Percentiles rank a stretch among this genome's conserved stretches.
Conservation (phyloP, 2,113 vertebrate genomes). For the Empidonax alnorum region DNA sequence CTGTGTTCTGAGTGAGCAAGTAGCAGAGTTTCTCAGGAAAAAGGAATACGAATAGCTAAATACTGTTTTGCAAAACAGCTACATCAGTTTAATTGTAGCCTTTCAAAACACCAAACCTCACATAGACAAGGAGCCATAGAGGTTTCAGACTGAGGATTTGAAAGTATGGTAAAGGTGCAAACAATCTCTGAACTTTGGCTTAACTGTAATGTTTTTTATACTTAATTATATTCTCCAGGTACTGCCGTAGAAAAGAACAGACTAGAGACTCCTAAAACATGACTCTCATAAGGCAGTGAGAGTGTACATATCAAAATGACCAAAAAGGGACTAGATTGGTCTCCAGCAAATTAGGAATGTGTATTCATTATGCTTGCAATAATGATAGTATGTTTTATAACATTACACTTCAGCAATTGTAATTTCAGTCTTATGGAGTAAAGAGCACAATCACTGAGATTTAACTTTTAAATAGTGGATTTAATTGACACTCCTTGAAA, state of each 20-base stretch:
- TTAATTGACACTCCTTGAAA: constrained; percentile 20
- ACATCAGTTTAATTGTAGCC: not conserved
- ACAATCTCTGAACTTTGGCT: not conserved
- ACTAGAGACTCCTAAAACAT: not conserved
- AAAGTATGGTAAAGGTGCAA: not conserved
- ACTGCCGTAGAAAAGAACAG: not conserved
- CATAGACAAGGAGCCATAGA: not conserved
- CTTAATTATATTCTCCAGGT: not conserved
- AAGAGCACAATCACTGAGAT: not conserved
- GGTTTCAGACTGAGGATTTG: not conserved
- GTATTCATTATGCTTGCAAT: not conserved
- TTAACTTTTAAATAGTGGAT: constrained; percentile 21
- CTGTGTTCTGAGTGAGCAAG: not conserved
- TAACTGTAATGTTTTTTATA: not conserved
- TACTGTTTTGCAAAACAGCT: not conserved
- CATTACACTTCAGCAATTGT: not conserved
- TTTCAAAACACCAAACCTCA: not conserved
- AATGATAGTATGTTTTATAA: constrained; percentile 10
- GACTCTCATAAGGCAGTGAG: not conserved
- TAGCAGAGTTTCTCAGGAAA: not conserved
- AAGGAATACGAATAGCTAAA: not conserved
- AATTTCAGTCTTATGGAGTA: constrained; percentile 19
- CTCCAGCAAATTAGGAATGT: not conserved
- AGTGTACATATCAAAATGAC: not conserved
- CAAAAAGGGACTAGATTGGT: not conserved